Base-by-base conservation (phyloP, 2,797 vertebrate genomes). In the Pseudochromis fuscus region DNA sequence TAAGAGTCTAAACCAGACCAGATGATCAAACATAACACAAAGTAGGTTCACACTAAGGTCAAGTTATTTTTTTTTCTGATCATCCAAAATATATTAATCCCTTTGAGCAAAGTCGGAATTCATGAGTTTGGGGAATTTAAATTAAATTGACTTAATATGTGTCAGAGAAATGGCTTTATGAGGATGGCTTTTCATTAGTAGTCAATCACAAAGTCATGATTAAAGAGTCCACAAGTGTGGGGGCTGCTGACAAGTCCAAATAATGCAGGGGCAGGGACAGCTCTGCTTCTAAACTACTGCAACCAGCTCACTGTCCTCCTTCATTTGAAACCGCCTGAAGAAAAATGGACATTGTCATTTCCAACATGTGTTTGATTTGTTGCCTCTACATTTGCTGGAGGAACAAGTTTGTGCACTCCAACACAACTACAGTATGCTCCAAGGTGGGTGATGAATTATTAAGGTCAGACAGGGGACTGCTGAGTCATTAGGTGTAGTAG, bases 371-470 rank as follows among this genome's bases (percentile, higher is more conserved):
- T 25, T 53, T 49, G 51, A 38, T 33, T 45, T 12, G 40, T 61
- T 46, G 44, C 21, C 27, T 24, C 23, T 4, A 18, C 0, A 19
- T 62, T 51, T 72, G 35, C 40, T 56, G 9, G 35, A 56, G 10
- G 6, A 3, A 28, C 3, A 11, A 7, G 11, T 33, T 44, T 69
- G 21, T 78, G 31, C 6, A 4, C 30, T 65, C 27, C 50, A 19
- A 59, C 7, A 64, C 27, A 19, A 9, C n/a, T 19, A 15, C 40
- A 48, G 15, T 61, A 33, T 30, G 23, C 45, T 57, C 23, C 35
- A 37, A 48, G 19, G 2, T n/a, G n/a, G 25, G 11, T 58, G 63
- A 75, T 89, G 23, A 79, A 86, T 83, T 79, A 85, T 87, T 77
- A 49, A 82, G 30, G 69, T 58, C 59, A 67, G 31, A 66, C 18